Evolutionary conservation across 2,797 vertebrate genomes (phyloP), one percentile per base, ranked within the genome.

Genomic region (Scyliorhinus canicula): DNA sequence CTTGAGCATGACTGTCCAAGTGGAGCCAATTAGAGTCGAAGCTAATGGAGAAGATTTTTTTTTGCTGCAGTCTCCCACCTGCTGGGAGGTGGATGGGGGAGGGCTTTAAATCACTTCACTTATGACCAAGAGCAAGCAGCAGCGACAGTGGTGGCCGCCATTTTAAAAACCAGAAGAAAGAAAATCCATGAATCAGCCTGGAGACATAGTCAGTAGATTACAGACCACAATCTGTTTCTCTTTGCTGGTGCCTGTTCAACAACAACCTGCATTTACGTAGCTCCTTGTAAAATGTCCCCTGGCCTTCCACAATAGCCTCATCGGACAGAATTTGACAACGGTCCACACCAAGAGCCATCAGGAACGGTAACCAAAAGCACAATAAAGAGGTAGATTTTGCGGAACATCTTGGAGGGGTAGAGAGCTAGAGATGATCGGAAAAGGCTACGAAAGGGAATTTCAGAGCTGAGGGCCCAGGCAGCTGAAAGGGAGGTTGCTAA

Each of bases 21-120:
- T 55, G 50, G 26, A 47, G 55, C 67, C 93, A 94, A 94, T 94
- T 94, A 94, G 47, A 52, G 65, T 52, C 35, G 28, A 94, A 74
- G 69, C 31, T n/a, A 74, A 74, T n/a, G n/a, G 31, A 26, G 93
- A 2, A 74, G 44, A 8, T 7, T 74, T 55, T 74, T 86, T 52
- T 74, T 0, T 74, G 67, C 19, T 26, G 65, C 47, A 71, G 60
- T 5, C 40, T 50, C 60, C 4, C 26, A 24, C 65, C 65, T 16
- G 31, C 65, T n/a, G 47, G 91, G 93, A 35, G 4, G 28, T 55
- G 31, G 55, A 90, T 31, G 55, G 50, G 8, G 8, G 65, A 71
- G 8, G 21, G 67, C 28, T 94, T 47, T 74, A 93, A 93, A 28
- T 94, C 47, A 47, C 50, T 35, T 71, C 67, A 21, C 67, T 71